phyloP scores from a whole-genome alignment of 2,113 vertebrate species.

The Hipposideros armiger region DNA sequence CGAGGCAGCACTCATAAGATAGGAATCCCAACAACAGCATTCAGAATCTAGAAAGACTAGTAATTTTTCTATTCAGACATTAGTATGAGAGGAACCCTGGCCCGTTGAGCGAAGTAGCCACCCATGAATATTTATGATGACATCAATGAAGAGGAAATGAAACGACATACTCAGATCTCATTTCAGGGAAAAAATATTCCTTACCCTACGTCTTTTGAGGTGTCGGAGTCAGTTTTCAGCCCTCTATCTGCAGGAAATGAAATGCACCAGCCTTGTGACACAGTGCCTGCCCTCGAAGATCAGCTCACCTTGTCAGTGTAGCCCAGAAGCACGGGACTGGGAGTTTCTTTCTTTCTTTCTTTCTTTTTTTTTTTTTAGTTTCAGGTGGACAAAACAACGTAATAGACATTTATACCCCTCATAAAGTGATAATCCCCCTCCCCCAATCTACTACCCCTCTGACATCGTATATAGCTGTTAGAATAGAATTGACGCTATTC shows the following conservation, averaged over 20 bases:
- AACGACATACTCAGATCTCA: not conserved
- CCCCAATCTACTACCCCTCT: too few species aligned
- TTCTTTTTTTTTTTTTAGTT: too few species aligned
- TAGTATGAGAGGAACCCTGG: not conserved
- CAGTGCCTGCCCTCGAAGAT: not conserved
- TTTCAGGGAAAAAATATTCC: conserved; percentile 8
- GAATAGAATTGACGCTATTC: too few species aligned
- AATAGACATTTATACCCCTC: too few species aligned
- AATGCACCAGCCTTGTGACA: not conserved
- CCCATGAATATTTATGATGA: conserved; percentile 48
- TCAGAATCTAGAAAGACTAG: not conserved
- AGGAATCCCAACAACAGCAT: not conserved
- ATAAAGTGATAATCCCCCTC: too few species aligned
- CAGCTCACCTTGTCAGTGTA: not conserved
- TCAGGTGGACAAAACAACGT: too few species aligned
- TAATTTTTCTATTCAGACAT: not conserved
- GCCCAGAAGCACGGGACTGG: not conserved
- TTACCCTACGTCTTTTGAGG: not conserved
- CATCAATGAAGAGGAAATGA: conserved; percentile 24
- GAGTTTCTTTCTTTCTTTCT: not conserved
- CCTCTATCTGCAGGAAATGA: not conserved
- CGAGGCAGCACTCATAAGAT: not conserved
- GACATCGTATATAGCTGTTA: too few species aligned
- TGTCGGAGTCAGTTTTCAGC: not conserved
- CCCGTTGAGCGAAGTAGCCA: not conserved